phyloP scores from a whole-genome alignment of 2,888 invertebrate genomes.

The Corythucha ciliata region DNA sequence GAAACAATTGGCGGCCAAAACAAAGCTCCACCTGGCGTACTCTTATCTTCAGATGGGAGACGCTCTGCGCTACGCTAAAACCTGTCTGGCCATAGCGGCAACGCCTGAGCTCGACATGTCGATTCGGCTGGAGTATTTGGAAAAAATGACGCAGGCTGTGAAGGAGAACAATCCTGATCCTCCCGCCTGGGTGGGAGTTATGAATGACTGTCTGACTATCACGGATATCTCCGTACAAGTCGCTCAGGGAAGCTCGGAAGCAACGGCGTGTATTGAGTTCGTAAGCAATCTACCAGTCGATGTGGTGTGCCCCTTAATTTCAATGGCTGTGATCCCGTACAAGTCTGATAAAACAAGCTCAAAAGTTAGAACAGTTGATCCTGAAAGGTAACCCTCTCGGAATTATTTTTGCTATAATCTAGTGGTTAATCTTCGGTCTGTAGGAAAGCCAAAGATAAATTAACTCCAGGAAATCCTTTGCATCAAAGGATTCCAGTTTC shows the following conservation, averaged over 20 bases:
- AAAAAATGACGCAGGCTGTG: constrained; percentile 60
- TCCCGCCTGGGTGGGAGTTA: constrained; percentile 42
- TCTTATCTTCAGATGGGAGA: constrained; percentile 77
- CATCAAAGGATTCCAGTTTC: constrained; percentile 37
- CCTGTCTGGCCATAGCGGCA: constrained; percentile 70
- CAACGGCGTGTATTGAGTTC: constrained; percentile 19
- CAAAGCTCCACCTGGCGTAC: constrained; percentile 70
- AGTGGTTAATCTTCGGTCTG: constrained; percentile 17
- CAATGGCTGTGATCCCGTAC: constrained; percentile 18
- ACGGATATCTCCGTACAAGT: constrained; percentile 48
- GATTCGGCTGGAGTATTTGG: constrained; percentile 66
- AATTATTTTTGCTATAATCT: constrained; percentile 4
- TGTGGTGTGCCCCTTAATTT: constrained; percentile 11
- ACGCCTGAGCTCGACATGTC: constrained; percentile 64
- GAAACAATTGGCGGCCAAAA: constrained; percentile 71
- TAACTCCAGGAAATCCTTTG: constrained; percentile 28
- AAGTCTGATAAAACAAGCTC: too few relatives aligned
- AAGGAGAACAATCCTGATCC: constrained; percentile 37
- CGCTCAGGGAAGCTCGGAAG: constrained; percentile 25
- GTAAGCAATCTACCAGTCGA: constrained; percentile 1
- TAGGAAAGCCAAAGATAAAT: constrained; percentile 34
- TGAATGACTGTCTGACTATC: constrained; percentile 47
- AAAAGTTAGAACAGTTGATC: too few relatives aligned
- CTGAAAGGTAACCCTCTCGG: not conserved
- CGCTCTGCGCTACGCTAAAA: constrained; percentile 58